Evolutionary conservation across 1,140 invertebrate genomes (phyloP), one percentile per base, ranked within the genome.

Genomic region (Doryteuthis pealeii): DNA sequence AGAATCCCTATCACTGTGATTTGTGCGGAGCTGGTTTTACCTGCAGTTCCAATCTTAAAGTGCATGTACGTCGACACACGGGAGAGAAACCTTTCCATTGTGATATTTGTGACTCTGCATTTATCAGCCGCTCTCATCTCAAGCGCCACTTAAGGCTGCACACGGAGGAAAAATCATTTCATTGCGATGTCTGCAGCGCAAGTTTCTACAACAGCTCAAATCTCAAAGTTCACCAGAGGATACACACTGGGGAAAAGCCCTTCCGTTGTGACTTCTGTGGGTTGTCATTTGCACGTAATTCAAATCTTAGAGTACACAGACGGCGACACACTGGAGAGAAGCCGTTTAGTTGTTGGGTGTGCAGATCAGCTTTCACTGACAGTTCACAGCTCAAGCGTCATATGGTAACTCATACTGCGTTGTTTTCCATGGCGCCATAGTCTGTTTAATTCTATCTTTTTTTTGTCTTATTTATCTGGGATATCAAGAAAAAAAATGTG

Each of bases 351-450:
- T 40, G 35, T 40, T 40, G 35, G 35, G 93, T 94, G 0, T 96
- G 94, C 88, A 92, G 92, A 77, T 90, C 94, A 40, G 35, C 92
- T 79, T 96, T 96, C 84, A 95, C 95, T 87, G 94, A 96, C 87
- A 91, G 95, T 62, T 95, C 94, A 62, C 96, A 96, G 83, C 89
- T 97, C 40, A 96, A 96, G 89, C 97, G 95, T 0, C 95, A 97
- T 85, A 90, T 96, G 18, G 89, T 96, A 14, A 97, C 95, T 0
- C 96, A 98, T 67, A 98, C 96, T 1, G 95, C 35, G 10, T 10
- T 40, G 10, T 40, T 5, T 40, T 3, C 35, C 3, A 40, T 40
- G 35, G 35, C 35, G 4, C 35, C 35, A 40, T 40, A 40, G 35
- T 40, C 10, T 40, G 3, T 40, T 40, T 40, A 5, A 40, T 40